Conservation (phyloP, 2,113 vertebrate genomes). For the Macquaria ambigua region DNA sequence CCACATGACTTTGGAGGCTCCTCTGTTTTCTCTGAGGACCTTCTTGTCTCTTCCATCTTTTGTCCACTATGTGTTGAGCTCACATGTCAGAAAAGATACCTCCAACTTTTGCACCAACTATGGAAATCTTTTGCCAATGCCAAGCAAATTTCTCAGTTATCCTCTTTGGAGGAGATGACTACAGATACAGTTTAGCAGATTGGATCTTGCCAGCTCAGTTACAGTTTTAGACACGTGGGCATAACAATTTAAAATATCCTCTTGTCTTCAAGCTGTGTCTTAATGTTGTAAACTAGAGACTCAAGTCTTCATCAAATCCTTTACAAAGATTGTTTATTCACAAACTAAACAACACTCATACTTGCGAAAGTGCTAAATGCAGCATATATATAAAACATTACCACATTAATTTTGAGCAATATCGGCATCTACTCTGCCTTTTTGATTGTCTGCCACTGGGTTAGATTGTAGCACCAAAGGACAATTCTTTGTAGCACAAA, state of each 20-base stretch:
- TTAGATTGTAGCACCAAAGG: background rate
- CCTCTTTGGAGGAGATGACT: background rate
- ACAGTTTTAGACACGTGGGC: conserved; percentile 34
- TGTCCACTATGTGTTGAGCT: conserved; percentile 37
- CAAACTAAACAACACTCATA: background rate
- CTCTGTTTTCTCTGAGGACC: conserved; percentile 36
- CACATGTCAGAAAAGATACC: background rate
- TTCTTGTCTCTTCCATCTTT: conserved; percentile 44
- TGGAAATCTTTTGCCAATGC: conserved; percentile 7
- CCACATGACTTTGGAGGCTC: conserved; percentile 5
- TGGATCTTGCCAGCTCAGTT: conserved; percentile 34
- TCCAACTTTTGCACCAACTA: background rate
- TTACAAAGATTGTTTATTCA: conserved; percentile 4
- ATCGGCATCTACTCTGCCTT: background rate
- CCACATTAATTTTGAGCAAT: background rate
- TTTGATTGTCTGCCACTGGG: background rate
- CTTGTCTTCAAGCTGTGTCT: background rate
- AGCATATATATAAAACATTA: background rate
- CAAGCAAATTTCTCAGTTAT: conserved; percentile 7
- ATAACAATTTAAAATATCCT: conserved; percentile 17
- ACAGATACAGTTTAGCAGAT: conserved; percentile 19
- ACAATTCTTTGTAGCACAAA: background rate
- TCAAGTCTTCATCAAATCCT: background rate
- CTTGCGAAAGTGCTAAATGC: background rate
- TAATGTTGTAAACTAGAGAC: background rate